Conservation (phyloP, 1,140 invertebrate genomes). For the Polypedilum vanderplanki region DNA sequence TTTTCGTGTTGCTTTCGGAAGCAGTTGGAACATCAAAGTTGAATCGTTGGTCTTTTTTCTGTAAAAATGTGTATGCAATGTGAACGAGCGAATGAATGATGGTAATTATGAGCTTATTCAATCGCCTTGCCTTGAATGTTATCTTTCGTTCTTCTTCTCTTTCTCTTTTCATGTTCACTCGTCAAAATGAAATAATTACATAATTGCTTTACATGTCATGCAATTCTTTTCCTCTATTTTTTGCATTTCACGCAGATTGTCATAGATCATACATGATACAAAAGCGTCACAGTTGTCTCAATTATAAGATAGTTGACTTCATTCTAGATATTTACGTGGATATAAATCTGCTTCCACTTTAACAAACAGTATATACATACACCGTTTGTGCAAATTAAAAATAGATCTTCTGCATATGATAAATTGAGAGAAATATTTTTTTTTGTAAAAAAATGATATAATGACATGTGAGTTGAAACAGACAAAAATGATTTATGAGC, state of each 20-base stretch:
- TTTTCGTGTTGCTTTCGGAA: not conserved
- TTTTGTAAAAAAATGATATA: not conserved
- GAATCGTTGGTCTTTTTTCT: not conserved
- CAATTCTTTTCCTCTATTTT: not conserved
- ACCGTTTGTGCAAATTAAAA: not conserved
- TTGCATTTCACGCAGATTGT: not conserved
- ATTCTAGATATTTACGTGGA: too few species aligned
- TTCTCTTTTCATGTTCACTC: not conserved
- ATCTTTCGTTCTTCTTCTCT: not conserved
- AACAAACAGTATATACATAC: not conserved
- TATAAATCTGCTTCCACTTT: too few species aligned
- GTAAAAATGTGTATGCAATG: too few species aligned
- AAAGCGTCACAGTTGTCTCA: too few species aligned
- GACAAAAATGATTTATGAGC: not conserved
- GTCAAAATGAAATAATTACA: slow-evolving; percentile 14
- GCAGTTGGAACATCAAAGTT: not conserved
- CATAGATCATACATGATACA: too few species aligned
- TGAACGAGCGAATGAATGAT: not conserved
- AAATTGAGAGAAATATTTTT: not conserved
- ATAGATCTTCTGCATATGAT: not conserved
- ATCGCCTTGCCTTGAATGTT: slow-evolving; percentile 10
- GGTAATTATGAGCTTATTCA: slow-evolving; percentile 18
- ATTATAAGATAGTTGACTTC: too few species aligned
- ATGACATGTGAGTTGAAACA: not conserved
- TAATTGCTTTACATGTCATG: not conserved